These are phyloP conservation scores for Alfaro cultratus DNA, from an alignment of 2,797 vertebrate genomes.

Conservation along the genomic window DNA sequence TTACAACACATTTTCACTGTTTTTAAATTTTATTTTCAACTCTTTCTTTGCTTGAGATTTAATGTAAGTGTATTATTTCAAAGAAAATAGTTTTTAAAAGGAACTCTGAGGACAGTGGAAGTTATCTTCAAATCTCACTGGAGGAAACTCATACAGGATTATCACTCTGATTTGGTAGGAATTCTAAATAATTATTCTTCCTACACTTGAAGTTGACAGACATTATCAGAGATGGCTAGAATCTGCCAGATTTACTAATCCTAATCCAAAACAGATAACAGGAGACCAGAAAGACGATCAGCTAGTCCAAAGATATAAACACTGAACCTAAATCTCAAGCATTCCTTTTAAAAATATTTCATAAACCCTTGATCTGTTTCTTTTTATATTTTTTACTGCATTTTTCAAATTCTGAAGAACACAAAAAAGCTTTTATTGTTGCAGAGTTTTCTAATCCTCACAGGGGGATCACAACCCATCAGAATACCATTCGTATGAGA, in stretches of 20 bases:
- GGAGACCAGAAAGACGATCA: neutral
- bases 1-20: neutral
- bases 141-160: neutral
- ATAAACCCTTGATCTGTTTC: neutral
- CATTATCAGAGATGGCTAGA: neutral
- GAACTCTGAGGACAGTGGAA: neutral
- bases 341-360: neutral
- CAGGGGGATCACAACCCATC: conserved; percentile 25
- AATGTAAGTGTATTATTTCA: neutral
- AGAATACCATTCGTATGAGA: conserved; percentile 64
- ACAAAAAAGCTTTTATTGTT: neutral
- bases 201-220: neutral
- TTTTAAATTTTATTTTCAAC: neutral
- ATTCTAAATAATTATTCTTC: neutral
- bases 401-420: neutral
- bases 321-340: neutral
- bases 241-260: neutral
- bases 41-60: neutral
- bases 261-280: neutral
- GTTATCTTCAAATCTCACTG: neutral
- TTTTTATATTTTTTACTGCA: neutral
- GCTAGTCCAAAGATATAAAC: neutral
- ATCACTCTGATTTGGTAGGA: neutral
- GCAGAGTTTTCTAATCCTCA: neutral
- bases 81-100: neutral